Base-by-base conservation (phyloP, 2,113 vertebrate species). In the Ammodytes dubius region DNA sequence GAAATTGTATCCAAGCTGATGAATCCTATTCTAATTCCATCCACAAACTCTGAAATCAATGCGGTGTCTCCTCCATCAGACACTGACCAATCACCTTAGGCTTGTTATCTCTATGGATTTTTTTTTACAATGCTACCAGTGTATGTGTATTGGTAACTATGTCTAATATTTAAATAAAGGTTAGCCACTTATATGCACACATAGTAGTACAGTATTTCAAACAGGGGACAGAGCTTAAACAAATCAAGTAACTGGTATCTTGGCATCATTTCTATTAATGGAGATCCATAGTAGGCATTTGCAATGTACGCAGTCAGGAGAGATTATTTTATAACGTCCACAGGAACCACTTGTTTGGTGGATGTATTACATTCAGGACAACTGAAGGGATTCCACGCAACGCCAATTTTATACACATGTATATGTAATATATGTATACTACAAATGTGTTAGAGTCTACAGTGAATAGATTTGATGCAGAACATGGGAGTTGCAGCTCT, bases 1-100 rank as follows among this genome's bases (percentile, higher is more conserved):
- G 71, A 77, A 89, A 86, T 68, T 69, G 45, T 71, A 76, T 57
- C 76, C 45, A 47, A 47, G 63, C 13, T 19, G 54, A 65, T 60
- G 12, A 68, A 91, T 90, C 63, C 61, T 37, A 82, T 91, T 88
- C 74, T 7, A 70, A 65, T 81, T 40, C 58, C 75, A 73, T 89
- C 73, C 73, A 61, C 50, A 27, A 15, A 74, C 46, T 2, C 61
- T 68, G 49, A 79, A 70, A 80, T 91, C 80, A 57, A 79, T 91
- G 47, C 7, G n/a, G 6, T 7, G 13, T 71, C 82, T 1, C 61
- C 37, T n/a, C 47, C n/a, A 2, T 69, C 50, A n/a, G 45, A 12
- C 45, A 74, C 10, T 59, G 61, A 14, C 42, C 39, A 37, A 85
- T 42, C 27, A 27, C 27, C 27, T 27, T 27, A 12, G 56, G 74